Evolutionary conservation across 2,888 invertebrate genomes (phyloP), one percentile per base, ranked within the genome.

Genomic region (Onchidella celtica): DNA sequence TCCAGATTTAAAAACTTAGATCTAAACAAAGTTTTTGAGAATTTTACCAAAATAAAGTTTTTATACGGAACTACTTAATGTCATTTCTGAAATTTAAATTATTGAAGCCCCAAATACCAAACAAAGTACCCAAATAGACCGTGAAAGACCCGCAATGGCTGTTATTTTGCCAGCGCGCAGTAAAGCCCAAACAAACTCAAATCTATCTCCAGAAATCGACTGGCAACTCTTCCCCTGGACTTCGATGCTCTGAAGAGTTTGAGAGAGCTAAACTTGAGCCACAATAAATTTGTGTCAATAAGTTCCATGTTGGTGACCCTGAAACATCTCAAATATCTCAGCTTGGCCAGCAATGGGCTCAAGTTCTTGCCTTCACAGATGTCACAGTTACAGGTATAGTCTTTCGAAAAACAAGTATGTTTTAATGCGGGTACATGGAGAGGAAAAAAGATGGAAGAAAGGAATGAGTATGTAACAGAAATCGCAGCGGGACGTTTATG

Each of bases 221-320:
- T 93, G 0, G 84, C 86, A 29, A 88, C 85, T 72, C 84, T 93
- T 3, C 88, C 92, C 2, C 86, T 88, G 21, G 91, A 92, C 68
- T 89, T 93, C 77, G 89, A 91, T 63, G 79, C 87, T 36, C 83
- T 92, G 61, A 85, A 85, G 40, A 81, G 88, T 27, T 86, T 92
- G 17, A 84, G 86, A 55, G 91, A 91, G 79, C 82, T 93, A 3
- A 91, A 91, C 76, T 78, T 92, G 21, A 85, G 90, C 27, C 84
- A 86, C 63, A 93, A 93, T 85, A 84, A 85, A 38, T 87, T 93
- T 78, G 88, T 88, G 59, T 81, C 86, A 3, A 81, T 91, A 38
- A 89, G 91, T 4, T 83, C 86, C 21, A 85, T 87, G 63, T 82
- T 92, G 17, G 85, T 86, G 47, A 84, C 87, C 32, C 86, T 92